Base-by-base conservation (phyloP, 2,113 vertebrate species). In the Dryoscopus gambensis region DNA sequence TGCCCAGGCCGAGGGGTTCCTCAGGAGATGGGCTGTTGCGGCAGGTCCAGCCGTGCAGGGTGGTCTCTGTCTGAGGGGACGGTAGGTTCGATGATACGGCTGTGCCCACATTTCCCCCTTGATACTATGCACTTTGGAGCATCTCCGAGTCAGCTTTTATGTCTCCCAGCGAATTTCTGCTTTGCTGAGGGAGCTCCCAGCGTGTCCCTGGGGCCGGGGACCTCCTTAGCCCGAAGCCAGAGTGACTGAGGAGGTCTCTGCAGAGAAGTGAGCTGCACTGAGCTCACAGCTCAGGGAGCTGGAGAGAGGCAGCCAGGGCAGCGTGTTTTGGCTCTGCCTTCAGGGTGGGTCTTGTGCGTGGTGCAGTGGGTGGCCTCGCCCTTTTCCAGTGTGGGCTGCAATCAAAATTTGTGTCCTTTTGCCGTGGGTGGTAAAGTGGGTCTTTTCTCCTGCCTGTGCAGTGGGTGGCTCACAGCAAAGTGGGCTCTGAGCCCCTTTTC, bases 1-100 rank as follows among this genome's bases (percentile, higher is more conserved):
- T 50, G 18, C 8, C 9, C 16, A 4, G 16, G 5, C 15, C 0
- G 4, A n/a, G 2, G 18, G 7, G 3, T 8, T 42, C 3, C 5
- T 10, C 1, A 5, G 17, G 42, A 15, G 37, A 28, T 12, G 67
- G 10, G 46, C 42, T 20, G 6, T 14, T 20, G 31, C 0, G 2
- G 17, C 33, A 27, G 13, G 27, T 59, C 14, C 57, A 37, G n/a
- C 15, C n/a, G n/a, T 25, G 23, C 57, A 2, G 37, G n/a, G 31
- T 10, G 20, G 28, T 4, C 13, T 35, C 15, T 11, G 14, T 23
- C 19, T n/a, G 68, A 37, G 30, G 44, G 33, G 11, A 16, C 1
- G 2, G 37, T 9, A 40, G 31, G 49, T 46, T 46, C 0, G 2
- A 6, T 47, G 6, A 7, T 19, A 28, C 3, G 33, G 46, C n/a